phyloP scores from a whole-genome alignment of 2,888 invertebrate genomes.

The Lasioglossum lativentre region DNA sequence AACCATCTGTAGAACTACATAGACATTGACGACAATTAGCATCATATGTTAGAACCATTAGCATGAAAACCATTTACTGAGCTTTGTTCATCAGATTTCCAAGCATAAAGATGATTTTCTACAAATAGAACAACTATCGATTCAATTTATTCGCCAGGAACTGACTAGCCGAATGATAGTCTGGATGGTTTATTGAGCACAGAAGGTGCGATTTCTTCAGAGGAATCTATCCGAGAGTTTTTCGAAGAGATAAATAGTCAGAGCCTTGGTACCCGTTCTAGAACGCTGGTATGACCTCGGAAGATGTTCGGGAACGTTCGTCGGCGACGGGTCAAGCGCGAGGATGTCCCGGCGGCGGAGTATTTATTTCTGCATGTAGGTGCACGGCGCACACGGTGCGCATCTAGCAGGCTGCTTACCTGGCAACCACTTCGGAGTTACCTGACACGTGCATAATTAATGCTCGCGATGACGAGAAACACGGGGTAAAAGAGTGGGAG shows the following conservation, averaged over 20 bases:
- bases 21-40: no score
- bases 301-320: conserved; percentile 29
- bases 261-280: background rate
- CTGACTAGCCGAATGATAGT: background rate
- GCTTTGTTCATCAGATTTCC: no score
- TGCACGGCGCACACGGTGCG: conserved; percentile 30
- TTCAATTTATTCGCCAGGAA: no score
- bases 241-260: background rate
- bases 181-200: background rate
- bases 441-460: conserved; percentile 81
- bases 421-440: conserved; percentile 73
- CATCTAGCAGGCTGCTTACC: conserved; percentile 60
- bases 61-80: no score
- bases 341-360: conserved; percentile 59
- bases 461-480: conserved; percentile 64
- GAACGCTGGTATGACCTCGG: background rate
- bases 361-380: conserved; percentile 69
- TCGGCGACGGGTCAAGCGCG: conserved; percentile 70
- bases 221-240: background rate
- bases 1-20: no score
- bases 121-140: background rate
- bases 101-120: no score
- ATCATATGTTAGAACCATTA: no score
- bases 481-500: conserved; percentile 47
- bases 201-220: background rate